Percentiles rank a stretch among this genome's conserved stretches.
These are phyloP conservation scores for Lycocerus yunnanus DNA, from an alignment of 2,888 invertebrate genomes.

Conservation along the genomic window DNA sequence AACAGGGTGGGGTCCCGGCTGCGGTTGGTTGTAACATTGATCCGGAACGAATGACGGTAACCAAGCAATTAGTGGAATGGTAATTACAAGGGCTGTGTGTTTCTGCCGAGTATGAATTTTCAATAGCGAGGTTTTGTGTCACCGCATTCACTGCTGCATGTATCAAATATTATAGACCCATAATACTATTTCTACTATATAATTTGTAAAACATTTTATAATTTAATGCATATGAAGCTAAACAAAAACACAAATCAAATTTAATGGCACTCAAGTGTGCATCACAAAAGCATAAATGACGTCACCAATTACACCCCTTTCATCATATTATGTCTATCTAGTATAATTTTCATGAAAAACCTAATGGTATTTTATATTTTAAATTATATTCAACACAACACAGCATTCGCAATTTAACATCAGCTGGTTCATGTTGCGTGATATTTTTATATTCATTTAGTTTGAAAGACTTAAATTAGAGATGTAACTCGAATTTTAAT, in stretches of 20 bases:
- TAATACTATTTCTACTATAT: neutral
- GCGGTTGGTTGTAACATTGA: slow-evolving; percentile 37
- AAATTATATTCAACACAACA: neutral
- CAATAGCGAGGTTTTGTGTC: slow-evolving; percentile 31
- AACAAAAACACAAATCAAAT: neutral
- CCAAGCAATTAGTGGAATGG: slow-evolving; percentile 42
- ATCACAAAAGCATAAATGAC: neutral
- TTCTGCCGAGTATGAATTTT: slow-evolving; percentile 32
- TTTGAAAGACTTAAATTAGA: neutral
- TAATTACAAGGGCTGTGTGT: slow-evolving; percentile 34
- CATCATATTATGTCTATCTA: neutral
- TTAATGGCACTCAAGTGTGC: neutral
- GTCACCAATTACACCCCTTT: neutral
- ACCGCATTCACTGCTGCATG: slow-evolving; percentile 23
- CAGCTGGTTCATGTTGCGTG: neutral
- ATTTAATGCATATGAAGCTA: neutral
- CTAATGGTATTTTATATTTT: neutral
- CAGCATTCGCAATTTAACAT: neutral
- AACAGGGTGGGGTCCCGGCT: slow-evolving; percentile 35
- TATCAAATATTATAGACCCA: slow-evolving; percentile 19
- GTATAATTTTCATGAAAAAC: neutral
- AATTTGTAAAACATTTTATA: neutral
- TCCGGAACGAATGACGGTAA: slow-evolving; percentile 38
- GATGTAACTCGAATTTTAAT: neutral
- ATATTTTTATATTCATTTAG: neutral